A percentile compares a stretch with the other conserved stretches of the same genome.
Evolutionary conservation across 1,140 invertebrate genomes (phyloP).

Genomic region (Camponotus floridanus): DNA sequence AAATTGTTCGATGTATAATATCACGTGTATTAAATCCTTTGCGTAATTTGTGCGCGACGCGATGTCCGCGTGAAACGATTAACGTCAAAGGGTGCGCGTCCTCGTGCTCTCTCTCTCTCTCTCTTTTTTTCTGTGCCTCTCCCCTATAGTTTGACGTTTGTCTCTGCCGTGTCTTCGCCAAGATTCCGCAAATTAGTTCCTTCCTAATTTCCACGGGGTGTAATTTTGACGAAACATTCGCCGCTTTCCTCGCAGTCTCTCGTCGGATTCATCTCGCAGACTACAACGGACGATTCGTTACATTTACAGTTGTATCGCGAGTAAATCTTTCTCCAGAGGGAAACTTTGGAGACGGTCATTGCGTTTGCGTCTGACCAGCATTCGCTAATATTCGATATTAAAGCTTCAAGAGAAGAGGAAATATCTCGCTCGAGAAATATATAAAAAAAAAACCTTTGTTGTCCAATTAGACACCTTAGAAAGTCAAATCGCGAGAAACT

Average conservation of each 20-base stretch:
- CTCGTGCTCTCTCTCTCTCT: background rate
- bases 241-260: slow-evolving; percentile 32
- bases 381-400: slow-evolving; percentile 12
- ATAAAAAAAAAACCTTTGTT: background rate
- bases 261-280: slow-evolving; percentile 29
- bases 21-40: background rate
- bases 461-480: slow-evolving; percentile 8
- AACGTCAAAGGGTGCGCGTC: slow-evolving; percentile 4
- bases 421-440: background rate
- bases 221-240: slow-evolving; percentile 54
- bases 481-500: background rate
- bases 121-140: background rate
- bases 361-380: too few relatives aligned
- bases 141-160: background rate
- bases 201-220: slow-evolving; percentile 64
- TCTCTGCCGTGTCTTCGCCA: background rate
- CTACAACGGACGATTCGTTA: background rate
- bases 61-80: background rate
- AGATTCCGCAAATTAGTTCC: slow-evolving; percentile 50
- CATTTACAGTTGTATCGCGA: background rate
- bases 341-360: background rate
- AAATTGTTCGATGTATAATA: slow-evolving; percentile 20
- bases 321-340: background rate
- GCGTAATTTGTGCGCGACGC: background rate
- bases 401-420: background rate